A percentile compares a stretch with the other conserved stretches of the same genome.
Evolutionary conservation across 2,113 vertebrate genomes (phyloP).

Genomic region (Calypte anna): DNA sequence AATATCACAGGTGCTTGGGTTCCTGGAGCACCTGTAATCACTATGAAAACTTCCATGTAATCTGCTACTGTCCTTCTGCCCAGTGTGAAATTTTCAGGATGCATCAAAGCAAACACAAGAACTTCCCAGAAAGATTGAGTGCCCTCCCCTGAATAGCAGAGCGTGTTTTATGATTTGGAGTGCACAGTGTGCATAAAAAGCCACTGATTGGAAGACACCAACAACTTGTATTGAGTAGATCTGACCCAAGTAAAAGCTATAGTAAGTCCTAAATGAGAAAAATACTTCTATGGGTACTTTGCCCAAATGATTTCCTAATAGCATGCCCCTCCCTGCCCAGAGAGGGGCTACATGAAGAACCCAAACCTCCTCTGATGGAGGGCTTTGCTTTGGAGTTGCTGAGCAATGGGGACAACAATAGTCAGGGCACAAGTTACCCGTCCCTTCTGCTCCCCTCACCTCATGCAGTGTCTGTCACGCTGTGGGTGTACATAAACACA

Average conservation of each 20-base stretch:
- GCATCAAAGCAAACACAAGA: neutral
- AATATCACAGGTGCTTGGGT: neutral
- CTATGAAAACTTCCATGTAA: too few species aligned
- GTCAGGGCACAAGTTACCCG: rapidly evolving
- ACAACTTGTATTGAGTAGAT: neutral
- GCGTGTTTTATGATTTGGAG: neutral
- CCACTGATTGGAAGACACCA: neutral
- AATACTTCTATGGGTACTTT: neutral
- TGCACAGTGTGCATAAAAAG: neutral
- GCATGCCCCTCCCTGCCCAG: too few species aligned
- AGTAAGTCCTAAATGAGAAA: neutral
- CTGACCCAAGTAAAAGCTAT: neutral
- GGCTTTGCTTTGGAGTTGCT: neutral
- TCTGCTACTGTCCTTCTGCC: too few species aligned
- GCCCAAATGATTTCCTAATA: neutral
- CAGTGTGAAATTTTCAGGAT: too few species aligned
- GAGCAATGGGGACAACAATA: rapidly evolving
- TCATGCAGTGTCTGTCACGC: neutral
- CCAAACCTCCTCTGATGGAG: neutral
- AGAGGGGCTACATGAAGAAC: neutral
- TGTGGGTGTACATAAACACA: neutral
- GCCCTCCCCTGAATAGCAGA: neutral
- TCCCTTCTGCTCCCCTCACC: neutral
- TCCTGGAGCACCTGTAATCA: neutral
- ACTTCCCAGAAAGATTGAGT: neutral